A percentile compares a stretch with the other conserved stretches of the same genome.
Evolutionary conservation across 2,888 invertebrate genomes (phyloP).

Genomic region (Drosophila atripex): DNA sequence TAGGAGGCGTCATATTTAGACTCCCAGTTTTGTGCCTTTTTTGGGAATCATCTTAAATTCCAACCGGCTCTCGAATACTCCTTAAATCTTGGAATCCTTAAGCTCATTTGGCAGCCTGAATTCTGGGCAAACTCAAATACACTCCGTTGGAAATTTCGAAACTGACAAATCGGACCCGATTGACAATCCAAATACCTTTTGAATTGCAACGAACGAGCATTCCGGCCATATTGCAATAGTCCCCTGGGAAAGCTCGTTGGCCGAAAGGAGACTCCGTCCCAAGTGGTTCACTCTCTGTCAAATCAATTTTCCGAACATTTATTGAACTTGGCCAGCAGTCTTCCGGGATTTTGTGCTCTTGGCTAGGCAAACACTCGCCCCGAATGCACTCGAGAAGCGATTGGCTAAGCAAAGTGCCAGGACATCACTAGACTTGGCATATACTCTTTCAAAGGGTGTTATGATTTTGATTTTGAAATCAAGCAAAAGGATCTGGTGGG

Average conservation of each 20-base stretch:
- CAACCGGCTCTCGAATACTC: not conserved
- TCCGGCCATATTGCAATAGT: slow-evolving; percentile 41
- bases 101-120: not conserved
- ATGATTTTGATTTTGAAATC: not conserved
- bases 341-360: slow-evolving; percentile 16
- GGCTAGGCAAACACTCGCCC: slow-evolving; percentile 50
- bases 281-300: slow-evolving; percentile 60
- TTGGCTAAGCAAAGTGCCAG: slow-evolving; percentile 51
- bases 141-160: not conserved
- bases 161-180: slow-evolving; percentile 10
- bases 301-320: slow-evolving; percentile 74
- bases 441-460: not conserved
- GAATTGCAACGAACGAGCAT: slow-evolving; percentile 27
- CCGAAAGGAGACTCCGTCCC: slow-evolving; percentile 17
- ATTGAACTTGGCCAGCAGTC: slow-evolving; percentile 63
- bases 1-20: slow-evolving; percentile 1
- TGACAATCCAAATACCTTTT: slow-evolving; percentile 40
- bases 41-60: too few relatives aligned
- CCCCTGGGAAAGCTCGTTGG: slow-evolving; percentile 9
- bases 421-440: slow-evolving; percentile 39
- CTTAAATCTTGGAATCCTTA: not conserved
- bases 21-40: too few relatives aligned
- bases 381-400: slow-evolving; percentile 60
- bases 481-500: not conserved
- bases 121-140: not conserved